These are phyloP conservation scores for Tenebrosternarchus preto DNA, from an alignment of 2,113 vertebrate species.

Conservation along the genomic window DNA sequence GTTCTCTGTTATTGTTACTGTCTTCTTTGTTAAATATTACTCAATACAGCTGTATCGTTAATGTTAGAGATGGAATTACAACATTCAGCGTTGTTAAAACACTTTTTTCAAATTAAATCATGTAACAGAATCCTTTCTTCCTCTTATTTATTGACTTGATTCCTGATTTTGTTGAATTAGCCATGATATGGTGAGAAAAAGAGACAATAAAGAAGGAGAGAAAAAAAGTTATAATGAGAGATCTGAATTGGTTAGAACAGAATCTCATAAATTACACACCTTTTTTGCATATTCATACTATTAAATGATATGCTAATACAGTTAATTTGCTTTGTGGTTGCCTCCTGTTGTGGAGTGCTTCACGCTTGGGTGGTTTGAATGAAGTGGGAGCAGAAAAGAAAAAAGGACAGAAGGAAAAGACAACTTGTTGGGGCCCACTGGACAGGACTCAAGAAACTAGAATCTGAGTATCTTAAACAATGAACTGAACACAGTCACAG, in stretches of 20 bases:
- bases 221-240: background rate
- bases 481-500: slow-evolving; percentile 37
- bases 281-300: slow-evolving; percentile 86
- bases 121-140: background rate
- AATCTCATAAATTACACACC: slow-evolving; percentile 84
- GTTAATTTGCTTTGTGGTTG: slow-evolving; percentile 84
- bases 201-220: background rate
- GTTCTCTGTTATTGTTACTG: background rate
- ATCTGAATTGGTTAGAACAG: slow-evolving; percentile 19
- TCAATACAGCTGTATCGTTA: background rate
- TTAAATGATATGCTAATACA: slow-evolving; percentile 86
- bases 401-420: slow-evolving; percentile 68
- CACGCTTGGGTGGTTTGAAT: slow-evolving; percentile 67
- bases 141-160: background rate
- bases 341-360: slow-evolving; percentile 79
- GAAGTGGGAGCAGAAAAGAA: slow-evolving; percentile 63
- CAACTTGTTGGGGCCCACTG: slow-evolving; percentile 54
- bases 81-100: background rate
- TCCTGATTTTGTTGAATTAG: background rate
- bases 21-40: background rate
- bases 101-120: background rate
- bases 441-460: slow-evolving; percentile 33
- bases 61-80: background rate
- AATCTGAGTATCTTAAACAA: slow-evolving; percentile 37
- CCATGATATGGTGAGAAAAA: background rate